Percentiles rank a stretch among this genome's conserved stretches.
These are phyloP conservation scores for Gallinago undulata DNA, from an alignment of 2,113 vertebrate species.

Conservation along the genomic window DNA sequence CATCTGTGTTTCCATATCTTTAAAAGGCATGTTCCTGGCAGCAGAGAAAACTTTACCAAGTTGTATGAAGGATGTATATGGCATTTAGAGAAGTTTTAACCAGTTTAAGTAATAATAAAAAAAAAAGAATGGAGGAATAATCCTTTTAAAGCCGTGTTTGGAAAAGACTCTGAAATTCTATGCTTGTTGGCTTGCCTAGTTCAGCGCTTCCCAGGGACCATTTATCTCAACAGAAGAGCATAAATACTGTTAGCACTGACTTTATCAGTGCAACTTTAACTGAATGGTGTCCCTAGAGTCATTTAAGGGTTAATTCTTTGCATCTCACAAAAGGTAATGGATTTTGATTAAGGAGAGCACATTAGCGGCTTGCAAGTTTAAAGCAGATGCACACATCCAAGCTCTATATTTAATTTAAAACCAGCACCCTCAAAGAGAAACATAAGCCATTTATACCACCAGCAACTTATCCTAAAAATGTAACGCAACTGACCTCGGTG, in stretches of 20 bases:
- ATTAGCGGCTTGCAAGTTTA: neutral
- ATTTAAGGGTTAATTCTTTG: conserved; percentile 52
- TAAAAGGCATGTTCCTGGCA: neutral
- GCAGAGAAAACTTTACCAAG: neutral
- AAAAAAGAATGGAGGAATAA: neutral
- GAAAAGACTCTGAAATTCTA: conserved; percentile 47
- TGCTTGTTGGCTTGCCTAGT: conserved; percentile 18
- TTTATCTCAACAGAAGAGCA: conserved; percentile 27
- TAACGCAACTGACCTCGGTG: conserved; percentile 23
- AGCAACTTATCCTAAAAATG: conserved; percentile 31
- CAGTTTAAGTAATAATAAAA: neutral
- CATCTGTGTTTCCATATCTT: neutral
- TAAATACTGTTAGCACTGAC: neutral
- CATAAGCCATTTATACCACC: conserved; percentile 21
- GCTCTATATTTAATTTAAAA: conserved; percentile 45
- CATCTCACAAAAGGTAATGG: conserved; percentile 14
- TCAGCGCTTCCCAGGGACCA: neutral
- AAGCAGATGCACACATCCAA: neutral
- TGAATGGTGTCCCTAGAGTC: neutral
- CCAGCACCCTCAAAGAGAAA: conserved; percentile 22
- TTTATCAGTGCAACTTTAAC: neutral
- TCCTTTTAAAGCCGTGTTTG: conserved; percentile 27
- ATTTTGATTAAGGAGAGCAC: conserved; percentile 35
- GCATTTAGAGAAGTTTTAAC: neutral
- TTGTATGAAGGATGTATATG: neutral